phyloP scores from a whole-genome alignment of 2,113 vertebrate species.

The Apus apus region DNA sequence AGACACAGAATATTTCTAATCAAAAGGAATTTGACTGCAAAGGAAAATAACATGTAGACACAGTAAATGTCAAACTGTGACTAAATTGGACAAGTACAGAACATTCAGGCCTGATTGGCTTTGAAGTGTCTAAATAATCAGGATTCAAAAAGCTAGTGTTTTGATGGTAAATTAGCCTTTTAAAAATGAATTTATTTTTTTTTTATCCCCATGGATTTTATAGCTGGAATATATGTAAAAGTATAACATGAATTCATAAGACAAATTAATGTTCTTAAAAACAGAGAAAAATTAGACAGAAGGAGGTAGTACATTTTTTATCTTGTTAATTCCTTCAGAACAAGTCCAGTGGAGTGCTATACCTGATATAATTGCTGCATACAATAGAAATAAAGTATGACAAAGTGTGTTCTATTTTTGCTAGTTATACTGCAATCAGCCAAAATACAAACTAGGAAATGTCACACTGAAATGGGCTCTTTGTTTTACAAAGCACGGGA shows the following conservation, averaged over 20 bases:
- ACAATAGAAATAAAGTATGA: neutral
- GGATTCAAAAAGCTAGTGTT: conserved; percentile 13
- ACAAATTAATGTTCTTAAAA: neutral
- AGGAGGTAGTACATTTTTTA: neutral
- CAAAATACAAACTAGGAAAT: neutral
- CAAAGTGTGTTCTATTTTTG: neutral
- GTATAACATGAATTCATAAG: neutral
- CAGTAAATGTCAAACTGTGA: conserved; percentile 15
- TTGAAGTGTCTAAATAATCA: neutral
- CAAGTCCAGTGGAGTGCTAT: neutral
- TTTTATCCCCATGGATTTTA: neutral
- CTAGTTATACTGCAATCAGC: neutral
- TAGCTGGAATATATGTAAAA: neutral
- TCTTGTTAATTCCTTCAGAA: neutral
- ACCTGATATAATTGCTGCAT: neutral
- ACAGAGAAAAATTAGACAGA: neutral
- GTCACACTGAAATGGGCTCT: neutral
- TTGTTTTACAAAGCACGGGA: neutral
- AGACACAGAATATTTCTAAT: neutral
- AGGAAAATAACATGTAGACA: conserved; percentile 15
- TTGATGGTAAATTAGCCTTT: neutral
- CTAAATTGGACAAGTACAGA: conserved; percentile 13
- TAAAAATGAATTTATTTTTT: neutral
- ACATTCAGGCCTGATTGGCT: neutral
- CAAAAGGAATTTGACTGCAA: conserved; percentile 2